Conservation (phyloP, 2,113 vertebrate genomes). For the Lynx canadensis region DNA sequence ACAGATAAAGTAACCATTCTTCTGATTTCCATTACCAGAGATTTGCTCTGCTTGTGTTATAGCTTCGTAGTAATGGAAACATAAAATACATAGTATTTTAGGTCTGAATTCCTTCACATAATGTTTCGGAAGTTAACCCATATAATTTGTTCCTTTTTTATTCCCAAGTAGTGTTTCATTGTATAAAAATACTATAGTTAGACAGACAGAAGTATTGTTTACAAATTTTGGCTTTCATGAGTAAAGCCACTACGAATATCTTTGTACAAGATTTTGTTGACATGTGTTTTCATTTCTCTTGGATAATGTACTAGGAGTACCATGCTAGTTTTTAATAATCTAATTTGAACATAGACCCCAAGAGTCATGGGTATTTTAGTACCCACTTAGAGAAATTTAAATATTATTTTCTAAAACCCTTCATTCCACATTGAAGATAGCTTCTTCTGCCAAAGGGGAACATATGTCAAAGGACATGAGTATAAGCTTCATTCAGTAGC, state of each 20-base stretch:
- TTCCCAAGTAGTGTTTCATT: not conserved
- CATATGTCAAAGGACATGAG: not conserved
- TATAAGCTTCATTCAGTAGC: not conserved
- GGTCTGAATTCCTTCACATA: not conserved
- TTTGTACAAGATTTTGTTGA: not conserved
- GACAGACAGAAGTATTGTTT: not conserved
- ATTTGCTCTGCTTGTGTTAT: not conserved
- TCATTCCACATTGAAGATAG: not conserved
- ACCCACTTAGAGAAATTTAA: not conserved
- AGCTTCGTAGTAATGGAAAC: not conserved
- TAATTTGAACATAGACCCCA: not conserved
- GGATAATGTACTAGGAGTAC: not conserved
- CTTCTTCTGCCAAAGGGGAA: not conserved
- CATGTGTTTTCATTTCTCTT: not conserved
- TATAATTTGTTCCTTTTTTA: not conserved
- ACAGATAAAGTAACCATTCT: not conserved
- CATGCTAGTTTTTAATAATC: not conserved
- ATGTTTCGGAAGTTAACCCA: not conserved
- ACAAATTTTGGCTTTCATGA: not conserved
- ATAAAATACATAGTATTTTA: not conserved
- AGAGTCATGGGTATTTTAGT: not conserved
- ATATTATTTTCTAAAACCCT: not conserved
- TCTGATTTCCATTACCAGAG: not conserved
- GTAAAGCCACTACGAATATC: not conserved
- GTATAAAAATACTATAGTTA: not conserved